A percentile compares a stretch with the other conserved stretches of the same genome.
Evolutionary conservation across 2,888 invertebrate species (phyloP).

Genomic region (Polydesmus complanatus): DNA sequence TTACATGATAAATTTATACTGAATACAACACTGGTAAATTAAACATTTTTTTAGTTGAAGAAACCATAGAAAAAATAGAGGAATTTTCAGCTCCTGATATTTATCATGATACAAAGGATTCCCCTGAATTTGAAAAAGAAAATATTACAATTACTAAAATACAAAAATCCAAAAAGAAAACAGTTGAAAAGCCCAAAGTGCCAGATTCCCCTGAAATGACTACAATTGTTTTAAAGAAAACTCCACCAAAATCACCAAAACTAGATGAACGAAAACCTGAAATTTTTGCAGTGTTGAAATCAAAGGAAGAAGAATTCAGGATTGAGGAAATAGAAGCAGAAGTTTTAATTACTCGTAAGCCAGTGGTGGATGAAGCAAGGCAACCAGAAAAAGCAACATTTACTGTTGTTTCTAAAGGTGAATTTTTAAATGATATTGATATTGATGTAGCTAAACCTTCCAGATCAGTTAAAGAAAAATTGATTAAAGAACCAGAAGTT

Average conservation of each 20-base stretch:
- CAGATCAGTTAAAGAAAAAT: not conserved
- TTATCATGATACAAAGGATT: no score
- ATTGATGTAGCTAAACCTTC: not conserved
- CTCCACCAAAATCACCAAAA: slow-evolving; percentile 6
- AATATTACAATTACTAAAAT: not conserved
- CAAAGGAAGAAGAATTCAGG: slow-evolving; percentile 11
- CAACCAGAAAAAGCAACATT: not conserved
- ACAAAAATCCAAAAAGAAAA: slow-evolving; percentile 6
- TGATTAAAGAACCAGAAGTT: not conserved
- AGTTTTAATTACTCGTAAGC: slow-evolving; percentile 5
- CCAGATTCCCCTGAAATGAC: not conserved
- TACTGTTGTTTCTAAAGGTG: not conserved
- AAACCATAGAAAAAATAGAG: no score
- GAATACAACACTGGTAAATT: no score
- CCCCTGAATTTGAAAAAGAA: not conserved
- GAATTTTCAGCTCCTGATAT: no score
- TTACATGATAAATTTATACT: not conserved
- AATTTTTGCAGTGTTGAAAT: slow-evolving; percentile 9
- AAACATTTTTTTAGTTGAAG: no score
- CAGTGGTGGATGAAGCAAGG: not conserved
- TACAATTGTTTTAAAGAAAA: slow-evolving; percentile 10
- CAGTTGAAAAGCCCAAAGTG: not conserved
- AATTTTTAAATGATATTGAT: not conserved
- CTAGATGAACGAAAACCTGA: slow-evolving; percentile 9
- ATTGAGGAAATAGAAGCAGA: slow-evolving; percentile 14